phyloP scores from a whole-genome alignment of 2,797 vertebrate species.

The Toxotes lorentzi region DNA sequence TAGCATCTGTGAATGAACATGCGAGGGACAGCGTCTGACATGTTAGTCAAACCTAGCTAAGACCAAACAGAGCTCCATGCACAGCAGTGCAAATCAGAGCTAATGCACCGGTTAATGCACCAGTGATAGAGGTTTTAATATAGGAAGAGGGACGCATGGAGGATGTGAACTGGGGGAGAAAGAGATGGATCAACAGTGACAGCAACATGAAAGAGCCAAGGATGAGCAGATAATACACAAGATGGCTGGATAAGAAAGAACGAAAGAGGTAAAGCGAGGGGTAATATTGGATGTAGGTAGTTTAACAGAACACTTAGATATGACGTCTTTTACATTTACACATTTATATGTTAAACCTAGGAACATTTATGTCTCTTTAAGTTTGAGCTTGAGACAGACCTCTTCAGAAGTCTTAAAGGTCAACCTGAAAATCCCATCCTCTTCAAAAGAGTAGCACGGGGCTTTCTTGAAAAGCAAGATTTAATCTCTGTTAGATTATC shows the following conservation, averaged over 20 bases:
- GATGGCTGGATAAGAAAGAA: slow-evolving; percentile 19
- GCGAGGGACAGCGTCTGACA: not conserved
- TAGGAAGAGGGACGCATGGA: slow-evolving; percentile 46
- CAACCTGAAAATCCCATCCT: slow-evolving; percentile 65
- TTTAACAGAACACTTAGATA: slow-evolving; percentile 45
- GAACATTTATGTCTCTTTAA: slow-evolving; percentile 63
- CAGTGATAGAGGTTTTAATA: slow-evolving; percentile 52
- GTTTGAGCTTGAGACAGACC: slow-evolving; percentile 37
- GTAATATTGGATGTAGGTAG: slow-evolving; percentile 18
- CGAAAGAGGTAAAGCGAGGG: not conserved
- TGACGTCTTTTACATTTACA: slow-evolving; percentile 43
- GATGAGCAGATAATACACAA: slow-evolving; percentile 34
- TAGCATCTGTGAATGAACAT: slow-evolving; percentile 6
- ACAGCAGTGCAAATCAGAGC: slow-evolving; percentile 55
- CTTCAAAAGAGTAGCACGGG: slow-evolving; percentile 56
- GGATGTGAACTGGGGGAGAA: slow-evolving; percentile 37
- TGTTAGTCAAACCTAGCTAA: slow-evolving; percentile 24
- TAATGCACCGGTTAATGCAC: slow-evolving; percentile 74
- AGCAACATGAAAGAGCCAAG: slow-evolving; percentile 35
- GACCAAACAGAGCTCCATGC: slow-evolving; percentile 23
- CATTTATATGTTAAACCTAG: slow-evolving; percentile 39
- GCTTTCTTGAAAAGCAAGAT: slow-evolving; percentile 64
- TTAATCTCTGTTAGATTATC: slow-evolving; percentile 72
- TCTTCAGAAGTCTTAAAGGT: slow-evolving; percentile 77
- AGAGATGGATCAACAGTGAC: slow-evolving; percentile 42